Evolutionary conservation across 2,113 vertebrate species (phyloP).

Genomic region (Xenopus laevis): DNA sequence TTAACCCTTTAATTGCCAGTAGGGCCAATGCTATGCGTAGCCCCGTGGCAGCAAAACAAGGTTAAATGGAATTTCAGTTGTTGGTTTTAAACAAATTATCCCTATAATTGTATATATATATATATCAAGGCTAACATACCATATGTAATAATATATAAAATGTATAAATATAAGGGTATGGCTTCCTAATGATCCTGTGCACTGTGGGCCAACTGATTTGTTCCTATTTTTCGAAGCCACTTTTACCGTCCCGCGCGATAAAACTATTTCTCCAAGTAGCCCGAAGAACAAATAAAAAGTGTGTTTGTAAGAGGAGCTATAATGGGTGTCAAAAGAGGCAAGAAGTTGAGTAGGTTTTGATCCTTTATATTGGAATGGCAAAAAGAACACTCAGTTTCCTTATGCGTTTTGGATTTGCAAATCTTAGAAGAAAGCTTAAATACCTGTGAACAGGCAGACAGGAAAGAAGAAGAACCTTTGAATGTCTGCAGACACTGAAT

Average conservation of each 20-base stretch:
- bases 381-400: no score
- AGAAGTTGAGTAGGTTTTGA: no score
- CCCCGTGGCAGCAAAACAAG: not conserved
- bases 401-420: no score
- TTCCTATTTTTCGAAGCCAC: slow-evolving; percentile 17
- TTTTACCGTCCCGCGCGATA: not conserved
- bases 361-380: no score
- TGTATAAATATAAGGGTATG: slow-evolving; percentile 8
- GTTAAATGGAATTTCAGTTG: not conserved
- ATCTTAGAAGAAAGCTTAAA: not conserved
- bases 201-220: slow-evolving; percentile 2
- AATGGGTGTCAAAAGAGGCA: no score
- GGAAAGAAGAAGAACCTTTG: not conserved
- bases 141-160: slow-evolving; percentile 40
- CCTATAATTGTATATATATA: slow-evolving; percentile 20
- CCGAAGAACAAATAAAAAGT: no score
- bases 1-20: not conserved
- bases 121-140: slow-evolving; percentile 7
- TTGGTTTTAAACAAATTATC: slow-evolving; percentile 22
- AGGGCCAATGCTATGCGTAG: not conserved
- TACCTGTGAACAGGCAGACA: not conserved
- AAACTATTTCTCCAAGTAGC: no score
- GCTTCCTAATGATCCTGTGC: not conserved
- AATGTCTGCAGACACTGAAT: not conserved
- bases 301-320: no score